Evolutionary conservation across 2,113 vertebrate species (phyloP), one percentile per base, ranked within the genome.

Genomic region (Gymnogyps californianus): DNA sequence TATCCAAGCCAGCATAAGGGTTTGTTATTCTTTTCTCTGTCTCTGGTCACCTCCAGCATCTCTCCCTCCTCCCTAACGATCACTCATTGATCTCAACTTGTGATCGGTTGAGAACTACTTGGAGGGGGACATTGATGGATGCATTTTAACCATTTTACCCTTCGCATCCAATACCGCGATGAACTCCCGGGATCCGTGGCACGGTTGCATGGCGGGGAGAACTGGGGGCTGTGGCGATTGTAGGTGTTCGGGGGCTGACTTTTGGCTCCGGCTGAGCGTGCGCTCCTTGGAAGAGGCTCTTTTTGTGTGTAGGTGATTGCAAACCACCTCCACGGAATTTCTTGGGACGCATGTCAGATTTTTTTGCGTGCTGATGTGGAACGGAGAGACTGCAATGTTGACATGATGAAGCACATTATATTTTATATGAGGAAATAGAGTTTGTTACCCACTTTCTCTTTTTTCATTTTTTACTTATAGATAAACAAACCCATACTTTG

Each of bases 101-200:
- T 98, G 99, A 99, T 98, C 98, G 98, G 98, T 99, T 95, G 98
- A 97, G 98, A 97, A 93, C 97, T 98, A 98, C 98, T 98, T 97
- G 97, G 97, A 98, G 98, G 97, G 95, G 96, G 99, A 99, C 98
- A 97, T 96, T 99, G 99, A 99, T 97, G 97, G 98, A 99, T 99
- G 98, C 95, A 86, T 95, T 98, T 96, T 83, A 97, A 97, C 97
- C 97, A 97, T 98, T 98, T 98, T 92, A 97, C 96, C 98, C 97
- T 98, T 98, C 97, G 67, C 85, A 70, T 97, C 96, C 98, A 97
- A 97, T 97, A 69, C 90, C 65, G 83, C 95, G 88, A 98, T 98
- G 98, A 99, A 98, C 98, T 99, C 98, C 98, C 98, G 70, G 95
- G 92, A 72, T 81, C 74, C 74, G 87, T 96, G 98, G 97, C 97